Conservation (phyloP, 2,888 invertebrate species). For the Cryptocheilus praepositus region DNA sequence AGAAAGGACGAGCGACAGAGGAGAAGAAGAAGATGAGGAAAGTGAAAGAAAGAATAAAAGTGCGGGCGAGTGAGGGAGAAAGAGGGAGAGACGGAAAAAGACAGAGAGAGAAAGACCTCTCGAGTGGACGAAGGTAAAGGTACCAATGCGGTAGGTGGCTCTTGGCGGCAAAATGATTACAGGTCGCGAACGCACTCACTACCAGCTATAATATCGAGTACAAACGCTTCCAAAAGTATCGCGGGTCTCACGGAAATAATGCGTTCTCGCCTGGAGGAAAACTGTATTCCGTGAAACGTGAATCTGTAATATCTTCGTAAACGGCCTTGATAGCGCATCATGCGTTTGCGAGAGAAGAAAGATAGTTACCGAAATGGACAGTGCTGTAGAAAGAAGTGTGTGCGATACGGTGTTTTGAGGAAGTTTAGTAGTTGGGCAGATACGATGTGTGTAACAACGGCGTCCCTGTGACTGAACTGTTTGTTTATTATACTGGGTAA, state of each 20-base stretch:
- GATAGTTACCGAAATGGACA: no score
- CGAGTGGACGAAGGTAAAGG: slow-evolving; percentile 39
- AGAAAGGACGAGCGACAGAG: slow-evolving; percentile 17
- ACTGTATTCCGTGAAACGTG: no score
- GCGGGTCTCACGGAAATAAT: background rate
- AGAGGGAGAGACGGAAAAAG: slow-evolving; percentile 33
- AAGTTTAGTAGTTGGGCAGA: no score
- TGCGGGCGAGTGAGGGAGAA: slow-evolving; percentile 14
- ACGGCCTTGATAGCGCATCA: no score
- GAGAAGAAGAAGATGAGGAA: slow-evolving; percentile 28
- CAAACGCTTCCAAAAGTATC: slow-evolving; percentile 64
- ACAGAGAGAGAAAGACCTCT: slow-evolving; percentile 10
- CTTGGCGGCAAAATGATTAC: slow-evolving; percentile 72
- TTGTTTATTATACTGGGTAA: no score
- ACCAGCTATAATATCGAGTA: slow-evolving; percentile 68
- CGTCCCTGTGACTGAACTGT: no score
- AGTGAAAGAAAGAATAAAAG: slow-evolving; percentile 26
- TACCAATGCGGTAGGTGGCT: slow-evolving; percentile 69
- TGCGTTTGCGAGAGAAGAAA: no score
- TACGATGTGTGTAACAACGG: no score
- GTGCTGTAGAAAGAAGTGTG: no score
- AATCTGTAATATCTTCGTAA: no score
- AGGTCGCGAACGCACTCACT: slow-evolving; percentile 66
- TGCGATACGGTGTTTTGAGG: no score
- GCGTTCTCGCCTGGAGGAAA: background rate